Base-by-base conservation (phyloP, 2,797 vertebrate species). In the Molossus alvarezi region DNA sequence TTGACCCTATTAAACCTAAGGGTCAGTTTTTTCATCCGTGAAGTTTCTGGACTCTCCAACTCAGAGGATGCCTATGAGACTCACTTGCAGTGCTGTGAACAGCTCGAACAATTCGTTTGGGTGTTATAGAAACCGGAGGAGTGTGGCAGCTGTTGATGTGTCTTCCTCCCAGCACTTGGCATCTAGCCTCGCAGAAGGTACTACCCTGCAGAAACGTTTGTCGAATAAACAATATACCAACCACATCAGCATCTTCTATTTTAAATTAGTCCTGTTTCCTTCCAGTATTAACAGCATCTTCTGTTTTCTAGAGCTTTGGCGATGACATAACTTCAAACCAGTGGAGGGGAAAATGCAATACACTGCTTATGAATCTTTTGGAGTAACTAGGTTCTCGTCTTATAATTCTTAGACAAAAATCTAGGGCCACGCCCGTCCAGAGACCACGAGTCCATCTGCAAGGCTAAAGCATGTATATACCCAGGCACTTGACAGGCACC, bases 271-370 rank as follows among this genome's bases (percentile, higher is more conserved):
- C 10, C 25, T 9, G 57, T 83, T 45, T 64, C 65, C 45, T 87
- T 82, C 76, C 69, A 94, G 48, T 94, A 94, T 82, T 62, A 95
- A 73, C 72, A 86, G 37, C 65, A 75, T 86, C 33, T 76, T 60
- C 51, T 82, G 4, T 90, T 95, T 90, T 71, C 69, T 58, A 55
- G 14, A 76, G 21, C 53, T 94, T 64, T 88, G 55, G 27, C 57
- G 62, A 72, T 94, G 55, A 55, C 37, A 45, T 45, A 45, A 45
- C 41, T 45, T 45, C 41, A 45, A 45, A 45, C 41, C 41, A 45
- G 41, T 45, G 41, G 6, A 45, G 41, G 41, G 3, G 41, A 45
- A 45, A 45, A 45, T 45, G 6, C 41, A 45, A 45, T 45, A 51
- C 82, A 57, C 45, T 62, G 87, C 21, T 45, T 57, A 51, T 48